Base-by-base conservation (phyloP, 2,888 invertebrate genomes). In the Empis stercorea region DNA sequence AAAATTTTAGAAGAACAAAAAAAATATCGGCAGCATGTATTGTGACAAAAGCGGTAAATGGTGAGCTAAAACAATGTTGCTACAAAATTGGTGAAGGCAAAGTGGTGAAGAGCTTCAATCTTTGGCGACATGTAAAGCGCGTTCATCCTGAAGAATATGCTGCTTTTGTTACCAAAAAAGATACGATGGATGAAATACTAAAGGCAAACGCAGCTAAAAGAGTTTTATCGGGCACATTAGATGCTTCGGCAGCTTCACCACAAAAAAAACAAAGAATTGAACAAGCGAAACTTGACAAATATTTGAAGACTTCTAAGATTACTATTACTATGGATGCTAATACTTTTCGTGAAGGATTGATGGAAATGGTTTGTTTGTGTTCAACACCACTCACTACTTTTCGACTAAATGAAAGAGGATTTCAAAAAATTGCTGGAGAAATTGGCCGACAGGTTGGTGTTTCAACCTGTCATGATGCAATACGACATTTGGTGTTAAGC, bases 321-420 rank as follows among this genome's bases (percentile, higher is more conserved):
- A 42, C 42, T 23, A 30, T 30, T 42, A 42, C 15, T 42, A 27
- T 41, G 41, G 41, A 41, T 41, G 41, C 41, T 7, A 27, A 27
- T 41, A 36, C 43, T 43, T 43, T 43, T 23, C 36, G 43, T 27
- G 34, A 34, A 43, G 43, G 34, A 17, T 3, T 36, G 16, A n/a
- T 43, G 34, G 42, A 30, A 32, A 43, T 43, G 43, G 32, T 43
- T 32, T 43, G 43, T 32, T 43, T 43, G 32, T 14, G 43, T 32
- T 32, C 43, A 43, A 30, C 43, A 43, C 43, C 15, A 16, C n/a
- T 41, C 16, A 43, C 43, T 43, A 43, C 32, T 32, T 43, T 43
- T 32, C 30, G 32, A 43, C 43, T 43, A 17, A 30, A 32, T 15
- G 32, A 43, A 16, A 43, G 17, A 32, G 32, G 32, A 43, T 43